Conservation (phyloP, 2,888 invertebrate species). For the Prostheceraeus crozeri region DNA sequence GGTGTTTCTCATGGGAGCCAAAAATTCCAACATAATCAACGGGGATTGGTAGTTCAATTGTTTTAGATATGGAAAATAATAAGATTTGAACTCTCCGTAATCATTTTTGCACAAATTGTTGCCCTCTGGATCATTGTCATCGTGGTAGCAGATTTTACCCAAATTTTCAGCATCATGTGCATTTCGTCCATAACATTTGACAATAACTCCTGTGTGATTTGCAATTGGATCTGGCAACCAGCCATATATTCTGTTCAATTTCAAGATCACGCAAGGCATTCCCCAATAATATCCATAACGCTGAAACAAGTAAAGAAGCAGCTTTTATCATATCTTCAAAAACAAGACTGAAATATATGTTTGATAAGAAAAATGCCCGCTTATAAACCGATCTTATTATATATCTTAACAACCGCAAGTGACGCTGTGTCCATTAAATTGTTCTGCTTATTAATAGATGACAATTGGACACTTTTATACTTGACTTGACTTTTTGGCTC, state of each 20-base stretch:
- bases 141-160: constrained; percentile 36
- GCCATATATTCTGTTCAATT: constrained; percentile 37
- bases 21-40: constrained; percentile 58
- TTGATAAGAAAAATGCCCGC: too few species aligned
- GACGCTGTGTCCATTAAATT: too few species aligned
- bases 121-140: too few species aligned
- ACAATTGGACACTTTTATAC: too few species aligned
- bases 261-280: constrained; percentile 31
- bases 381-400: too few species aligned
- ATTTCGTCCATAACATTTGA: constrained; percentile 36
- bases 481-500: too few species aligned
- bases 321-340: too few species aligned
- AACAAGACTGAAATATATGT: too few species aligned
- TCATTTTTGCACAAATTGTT: constrained; percentile 17
- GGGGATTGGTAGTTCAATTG: constrained; percentile 58
- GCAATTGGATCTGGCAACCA: constrained; percentile 34
- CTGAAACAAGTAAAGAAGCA: too few species aligned
- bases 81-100: constrained; percentile 62
- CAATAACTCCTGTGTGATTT: constrained; percentile 14
- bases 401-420: too few species aligned
- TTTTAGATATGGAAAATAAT: constrained; percentile 59
- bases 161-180: constrained; percentile 29
- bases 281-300: constrained; percentile 35
- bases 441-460: too few species aligned
- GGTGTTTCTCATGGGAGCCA: constrained; percentile 53